Base-by-base conservation (phyloP, 2,888 invertebrate species). In the Drosophila stalkeri region DNA sequence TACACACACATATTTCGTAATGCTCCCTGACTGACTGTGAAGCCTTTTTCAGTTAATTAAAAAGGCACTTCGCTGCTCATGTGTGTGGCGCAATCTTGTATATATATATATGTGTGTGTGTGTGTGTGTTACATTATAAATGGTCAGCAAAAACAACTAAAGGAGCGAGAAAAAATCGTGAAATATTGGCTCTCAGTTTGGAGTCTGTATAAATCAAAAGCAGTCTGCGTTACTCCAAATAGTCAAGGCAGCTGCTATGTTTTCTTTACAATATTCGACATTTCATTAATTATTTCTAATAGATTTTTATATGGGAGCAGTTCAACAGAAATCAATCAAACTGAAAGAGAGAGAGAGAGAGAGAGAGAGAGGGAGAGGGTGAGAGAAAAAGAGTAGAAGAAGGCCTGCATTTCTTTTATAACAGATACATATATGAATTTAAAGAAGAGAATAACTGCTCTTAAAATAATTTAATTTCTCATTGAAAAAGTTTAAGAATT, bases 21-120 rank as follows among this genome's bases (percentile, higher is more conserved):
- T 71, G 49, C 68, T 66, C 49, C 52, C 56, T 33, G 62, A 61
- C 64, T 63, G 67, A 69, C 66, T 70, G 72, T 67, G 80, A 77
- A 77, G 81, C 81, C 77, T 75, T 82, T 81, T 81, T 77, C 81
- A 81, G 81, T 81, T 81, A 81, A 81, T 81, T 81, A 81, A 81
- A 81, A 77, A 80, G 80, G 77, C 65, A 77, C 81, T 82, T 82
- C 23, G 64, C 56, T 60, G 43, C 49, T 6, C 39, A 14, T 35
- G 27, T 72, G 59, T 63, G 44, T 37, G 54, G 47, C 16, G 44
- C 47, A 27, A 49, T 31, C 47, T 31, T 27, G 8, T 46, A 16
- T 59, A 16, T 27, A 14, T 51, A 20, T 23, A 27, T 47, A 35
- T 23, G 7, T 27, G 46, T n/a, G n/a, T 33, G 18, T n/a, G 8